Conservation (phyloP, 1,140 invertebrate species). For the Rhysida immarginata region DNA sequence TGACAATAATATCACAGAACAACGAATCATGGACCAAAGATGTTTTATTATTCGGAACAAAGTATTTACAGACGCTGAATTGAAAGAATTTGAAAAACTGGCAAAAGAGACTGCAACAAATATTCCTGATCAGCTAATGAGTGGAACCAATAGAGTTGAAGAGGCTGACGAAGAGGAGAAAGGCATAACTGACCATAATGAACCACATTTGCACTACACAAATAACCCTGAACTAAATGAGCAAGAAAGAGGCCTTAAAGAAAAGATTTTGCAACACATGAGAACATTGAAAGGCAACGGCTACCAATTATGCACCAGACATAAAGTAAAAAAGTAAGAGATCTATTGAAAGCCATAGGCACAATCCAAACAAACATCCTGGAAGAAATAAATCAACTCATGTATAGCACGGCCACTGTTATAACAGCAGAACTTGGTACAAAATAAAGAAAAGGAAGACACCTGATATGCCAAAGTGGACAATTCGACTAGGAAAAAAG, state of each 20-base stretch:
- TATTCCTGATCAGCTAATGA: background rate
- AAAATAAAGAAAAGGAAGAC: background rate
- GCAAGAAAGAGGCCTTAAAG: background rate
- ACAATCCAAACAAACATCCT: background rate
- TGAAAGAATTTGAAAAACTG: background rate
- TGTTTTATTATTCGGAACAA: background rate
- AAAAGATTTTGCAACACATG: background rate
- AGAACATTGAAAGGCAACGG: background rate
- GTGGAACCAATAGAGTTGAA: background rate
- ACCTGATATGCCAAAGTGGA: background rate
- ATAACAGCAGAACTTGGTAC: background rate
- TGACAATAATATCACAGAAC: background rate
- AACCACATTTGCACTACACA: background rate
- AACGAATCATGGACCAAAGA: background rate
- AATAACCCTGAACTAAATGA: background rate
- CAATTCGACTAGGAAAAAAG: background rate
- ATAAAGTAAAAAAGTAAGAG: background rate
- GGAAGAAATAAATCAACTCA: background rate
- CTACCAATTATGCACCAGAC: background rate
- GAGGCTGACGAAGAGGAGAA: background rate
- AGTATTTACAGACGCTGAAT: background rate
- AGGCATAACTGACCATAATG: too few relatives aligned
- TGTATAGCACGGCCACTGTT: background rate
- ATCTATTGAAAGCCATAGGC: background rate
- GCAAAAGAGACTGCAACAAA: background rate